Base-by-base conservation (phyloP, 2,113 vertebrate species). In the Sylvietta virens region DNA sequence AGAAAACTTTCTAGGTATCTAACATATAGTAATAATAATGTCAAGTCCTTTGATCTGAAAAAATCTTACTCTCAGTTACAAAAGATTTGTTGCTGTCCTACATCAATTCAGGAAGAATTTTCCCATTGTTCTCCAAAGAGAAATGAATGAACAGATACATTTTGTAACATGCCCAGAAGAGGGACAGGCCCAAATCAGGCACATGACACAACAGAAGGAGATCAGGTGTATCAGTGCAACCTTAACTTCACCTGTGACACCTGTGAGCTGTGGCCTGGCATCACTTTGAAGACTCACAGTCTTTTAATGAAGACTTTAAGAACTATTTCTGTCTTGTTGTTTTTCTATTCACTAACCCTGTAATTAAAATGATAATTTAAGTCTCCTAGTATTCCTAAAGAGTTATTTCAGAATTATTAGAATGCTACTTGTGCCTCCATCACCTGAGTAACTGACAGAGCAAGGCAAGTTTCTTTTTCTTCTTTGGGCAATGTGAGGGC, bases 351-450 rank as follows among this genome's bases (percentile, higher is more conserved):
- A 72, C 50, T 54, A 42, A 39, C 4, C 58, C 9, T n/a, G 7
- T 39, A 79, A 67, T 27, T 54, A 33, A 69, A 78, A 88, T 39
- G 13, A 51, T 57, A 39, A 35, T 54, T 71, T 54, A 44, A 51
- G 28, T 37, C 9, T 80, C 22, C 23, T 56, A 27, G 5, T 11
- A 53, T 35, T 82, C 15, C 37, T 56, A 31, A 50, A 69, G 53
- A 22, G 6, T 7, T 39, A 42, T 4, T 83, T n/a, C 9, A 28
- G 22, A 78, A 58, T 81, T 73, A 54, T 47, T 8, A 40, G 33
- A 53, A 53, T 1, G 1, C 15, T 44, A 13, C 2, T 0, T 20
- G 10, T 35, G 9, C 5, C 14, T 86, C 23, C 16, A 35, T 48
- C 24, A 40, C 50, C 28, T 16, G 39, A 76, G 48, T 13, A 37